Conservation (phyloP, 2,888 invertebrate species). For the Leptinotarsa rubiginosa region DNA sequence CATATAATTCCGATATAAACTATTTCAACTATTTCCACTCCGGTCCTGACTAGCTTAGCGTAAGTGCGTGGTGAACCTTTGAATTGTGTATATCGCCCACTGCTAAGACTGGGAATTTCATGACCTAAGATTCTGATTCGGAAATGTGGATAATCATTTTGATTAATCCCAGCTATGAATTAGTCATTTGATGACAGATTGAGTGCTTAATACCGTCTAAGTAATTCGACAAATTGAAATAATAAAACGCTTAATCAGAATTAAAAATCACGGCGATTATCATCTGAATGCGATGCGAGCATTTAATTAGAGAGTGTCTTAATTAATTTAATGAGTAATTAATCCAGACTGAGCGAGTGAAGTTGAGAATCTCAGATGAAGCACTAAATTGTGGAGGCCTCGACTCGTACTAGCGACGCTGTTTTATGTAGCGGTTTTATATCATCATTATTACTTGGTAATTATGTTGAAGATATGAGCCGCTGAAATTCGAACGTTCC, state of each 20-base stretch:
- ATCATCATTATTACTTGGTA: not conserved
- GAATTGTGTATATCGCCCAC: not conserved
- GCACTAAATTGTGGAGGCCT: not conserved
- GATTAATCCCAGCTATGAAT: not conserved
- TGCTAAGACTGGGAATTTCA: not conserved
- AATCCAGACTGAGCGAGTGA: slow-evolving; percentile 39
- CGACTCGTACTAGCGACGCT: not conserved
- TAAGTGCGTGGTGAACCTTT: not conserved
- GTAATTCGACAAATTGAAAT: not conserved
- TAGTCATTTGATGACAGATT: not conserved
- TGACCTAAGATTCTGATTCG: not conserved
- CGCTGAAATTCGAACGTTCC: not conserved
- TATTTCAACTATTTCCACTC: not conserved
- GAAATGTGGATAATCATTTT: not conserved
- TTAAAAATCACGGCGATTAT: slow-evolving; percentile 32
- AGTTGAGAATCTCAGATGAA: slow-evolving; percentile 6
- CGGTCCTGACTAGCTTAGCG: not conserved
- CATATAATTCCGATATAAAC: too few relatives aligned
- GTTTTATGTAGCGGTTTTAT: not conserved
- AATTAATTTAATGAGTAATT: slow-evolving; percentile 58
- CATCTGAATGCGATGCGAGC: slow-evolving; percentile 41
- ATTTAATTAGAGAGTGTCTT: slow-evolving; percentile 51
- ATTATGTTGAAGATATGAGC: not conserved
- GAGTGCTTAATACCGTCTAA: not conserved
- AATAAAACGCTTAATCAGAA: slow-evolving; percentile 16